Evolutionary conservation across 2,888 invertebrate species (phyloP), one percentile per base, ranked within the genome.

Genomic region (Scaptomyza flava): DNA sequence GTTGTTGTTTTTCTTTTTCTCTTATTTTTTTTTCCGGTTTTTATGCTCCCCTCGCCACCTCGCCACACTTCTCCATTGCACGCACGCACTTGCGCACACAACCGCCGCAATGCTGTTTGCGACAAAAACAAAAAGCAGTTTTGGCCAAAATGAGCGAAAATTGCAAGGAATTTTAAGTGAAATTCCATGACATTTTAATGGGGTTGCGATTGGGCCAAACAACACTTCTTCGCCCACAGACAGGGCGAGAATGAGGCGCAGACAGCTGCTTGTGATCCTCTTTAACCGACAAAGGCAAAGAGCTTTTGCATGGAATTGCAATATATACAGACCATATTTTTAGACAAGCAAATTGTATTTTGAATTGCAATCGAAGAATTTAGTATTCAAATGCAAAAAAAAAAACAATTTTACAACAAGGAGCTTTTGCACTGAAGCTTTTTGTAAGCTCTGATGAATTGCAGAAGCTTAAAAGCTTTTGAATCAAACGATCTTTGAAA

Each of bases 141-240:
- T 77, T 75, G 75, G 62, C 77, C 70, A 77, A 77, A 41, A 70
- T 74, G 67, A 65, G 64, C 60, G 51, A 76, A 79, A 78, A 76
- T 74, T 76, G 67, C 76, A 61, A 60, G 68, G 78, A 80, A 78
- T 80, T 78, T 81, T 85, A 83, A 85, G 87, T 85, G 85, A 87
- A 84, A 79, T 79, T 84, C 82, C 87, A 77, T 83, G 87, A 84
- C 84, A 82, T 83, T 83, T 83, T 87, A 87, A 87, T 84, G 87
- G 81, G 77, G 77, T 57, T 78, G 74, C 70, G 56, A 72, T 74
- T 74, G 68, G 77, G 59, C 27, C 45, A 33, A 11, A 33, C 11
- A 33, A 41, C 73, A 67, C 73, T 77, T 46, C 2, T 6, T 6
- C n/a, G 4, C 8, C 5, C 8, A n/a, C 3, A 7, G 5, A 4